Percentiles rank a stretch among this genome's conserved stretches.
Conservation (phyloP, 2,797 vertebrate species). For the Sebastes dallii region DNA sequence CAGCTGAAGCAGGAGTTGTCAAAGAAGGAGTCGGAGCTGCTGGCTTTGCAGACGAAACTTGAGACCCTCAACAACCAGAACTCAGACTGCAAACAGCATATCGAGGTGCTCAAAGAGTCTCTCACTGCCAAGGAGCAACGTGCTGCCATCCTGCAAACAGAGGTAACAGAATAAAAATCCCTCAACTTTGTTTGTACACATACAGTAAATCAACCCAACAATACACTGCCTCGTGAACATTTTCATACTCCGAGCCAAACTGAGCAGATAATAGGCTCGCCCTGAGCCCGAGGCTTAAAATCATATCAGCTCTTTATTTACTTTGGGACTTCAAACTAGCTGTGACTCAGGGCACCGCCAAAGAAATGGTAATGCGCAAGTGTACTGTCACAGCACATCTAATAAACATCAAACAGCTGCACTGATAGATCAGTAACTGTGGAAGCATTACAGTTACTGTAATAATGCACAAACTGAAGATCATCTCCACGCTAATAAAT, state of each 20-base stretch:
- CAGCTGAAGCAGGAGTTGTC: constrained; percentile 98
- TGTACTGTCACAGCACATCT: constrained; percentile 6
- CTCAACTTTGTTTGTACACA: background rate
- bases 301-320: constrained; percentile 35
- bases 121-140: constrained; percentile 99
- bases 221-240: constrained; percentile 6
- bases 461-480: background rate
- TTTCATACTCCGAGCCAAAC: constrained; percentile 8
- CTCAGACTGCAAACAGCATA: constrained; percentile 99
- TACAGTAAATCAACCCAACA: constrained; percentile 29
- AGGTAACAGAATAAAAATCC: constrained; percentile 81
- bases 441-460: background rate
- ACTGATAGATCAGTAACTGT: background rate
- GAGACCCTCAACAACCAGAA: constrained; percentile 99
- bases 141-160: constrained; percentile 98
- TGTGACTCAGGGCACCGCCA: constrained; percentile 6
- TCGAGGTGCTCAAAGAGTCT: constrained; percentile 99
- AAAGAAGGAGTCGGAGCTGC: constrained; percentile 98
- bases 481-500: background rate
- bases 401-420: constrained; percentile 5
- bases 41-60: constrained; percentile 99
- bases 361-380: background rate
- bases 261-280: constrained; percentile 20
- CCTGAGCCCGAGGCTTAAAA: constrained; percentile 16
- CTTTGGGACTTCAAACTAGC: constrained; percentile 30